Percentiles rank a stretch among this genome's conserved stretches.
Evolutionary conservation across 2,113 vertebrate genomes (phyloP).

Genomic region (Proteles cristata): DNA sequence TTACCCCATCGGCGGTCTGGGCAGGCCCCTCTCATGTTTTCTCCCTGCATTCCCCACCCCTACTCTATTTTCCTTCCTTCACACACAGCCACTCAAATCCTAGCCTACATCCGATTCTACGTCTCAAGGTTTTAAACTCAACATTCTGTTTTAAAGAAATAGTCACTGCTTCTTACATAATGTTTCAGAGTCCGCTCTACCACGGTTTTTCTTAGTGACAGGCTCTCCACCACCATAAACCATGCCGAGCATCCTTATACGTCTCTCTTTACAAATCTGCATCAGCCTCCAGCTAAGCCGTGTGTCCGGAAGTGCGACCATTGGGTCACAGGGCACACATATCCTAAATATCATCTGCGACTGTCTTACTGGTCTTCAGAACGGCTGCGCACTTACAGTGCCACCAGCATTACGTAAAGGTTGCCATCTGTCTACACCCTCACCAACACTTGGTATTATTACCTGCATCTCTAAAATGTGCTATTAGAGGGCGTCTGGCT

Average conservation of each 20-base stretch:
- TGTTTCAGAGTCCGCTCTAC: neutral
- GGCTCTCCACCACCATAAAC: neutral
- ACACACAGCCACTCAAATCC: neutral
- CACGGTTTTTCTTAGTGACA: neutral
- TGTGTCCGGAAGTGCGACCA: neutral
- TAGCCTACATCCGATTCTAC: neutral
- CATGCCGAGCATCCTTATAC: neutral
- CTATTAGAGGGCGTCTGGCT: too few species aligned
- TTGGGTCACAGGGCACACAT: neutral
- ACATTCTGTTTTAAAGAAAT: neutral
- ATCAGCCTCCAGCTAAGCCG: neutral
- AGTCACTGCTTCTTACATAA: neutral
- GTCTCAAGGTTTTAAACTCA: neutral
- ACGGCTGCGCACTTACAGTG: neutral
- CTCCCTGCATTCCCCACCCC: neutral
- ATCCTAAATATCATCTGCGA: neutral
- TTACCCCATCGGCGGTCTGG: neutral
- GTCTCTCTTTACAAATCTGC: neutral
- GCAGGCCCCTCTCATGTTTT: neutral
- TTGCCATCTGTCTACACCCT: neutral
- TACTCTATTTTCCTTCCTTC: neutral
- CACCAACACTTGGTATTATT: neutral
- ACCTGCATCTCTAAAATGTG: neutral
- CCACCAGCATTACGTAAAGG: neutral
- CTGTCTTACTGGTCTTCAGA: neutral